Percentiles rank a stretch among this genome's conserved stretches.
phyloP scores from a whole-genome alignment of 2,888 invertebrate genomes.

The Drosophila vallismaia region DNA sequence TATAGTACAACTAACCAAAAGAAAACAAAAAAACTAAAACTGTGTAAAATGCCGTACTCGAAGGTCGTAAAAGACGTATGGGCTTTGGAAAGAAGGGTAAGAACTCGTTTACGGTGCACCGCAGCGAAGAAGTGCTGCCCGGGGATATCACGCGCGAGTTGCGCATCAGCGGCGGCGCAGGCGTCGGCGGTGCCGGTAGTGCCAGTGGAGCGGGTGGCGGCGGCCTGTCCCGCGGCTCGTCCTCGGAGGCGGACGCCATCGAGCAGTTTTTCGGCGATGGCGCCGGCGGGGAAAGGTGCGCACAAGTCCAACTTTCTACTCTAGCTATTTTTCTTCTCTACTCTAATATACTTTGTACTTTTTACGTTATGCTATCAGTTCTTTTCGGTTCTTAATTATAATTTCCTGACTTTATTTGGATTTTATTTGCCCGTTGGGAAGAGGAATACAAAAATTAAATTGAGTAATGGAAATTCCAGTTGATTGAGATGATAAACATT shows the following conservation, averaged over 20 bases:
- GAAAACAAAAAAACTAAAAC: conserved; percentile 41
- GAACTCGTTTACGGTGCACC: conserved; percentile 98
- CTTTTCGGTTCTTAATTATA: conserved; percentile 47
- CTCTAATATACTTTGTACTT: conserved; percentile 29
- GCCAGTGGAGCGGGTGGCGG: conserved; percentile 81
- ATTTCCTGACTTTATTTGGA: conserved; percentile 36
- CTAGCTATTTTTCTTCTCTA: conserved; percentile 48
- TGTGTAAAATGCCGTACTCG: conserved; percentile 68
- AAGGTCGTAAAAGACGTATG: conserved; percentile 96
- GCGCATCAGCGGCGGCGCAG: conserved; percentile 75
- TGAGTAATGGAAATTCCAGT: conserved; percentile 18
- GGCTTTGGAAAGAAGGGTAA: conserved; percentile 97
- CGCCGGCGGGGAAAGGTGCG: conserved; percentile 90
- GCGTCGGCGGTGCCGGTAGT: conserved; percentile 75
- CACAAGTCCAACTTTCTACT: conserved; percentile 63
- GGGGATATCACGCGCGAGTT: conserved; percentile 86
- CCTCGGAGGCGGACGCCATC: conserved; percentile 97
- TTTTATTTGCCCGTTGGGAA: conserved; percentile 46
- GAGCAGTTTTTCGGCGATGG: conserved; percentile 89
- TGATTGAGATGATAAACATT: conserved; percentile 73
- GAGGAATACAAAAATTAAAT: conserved; percentile 31
- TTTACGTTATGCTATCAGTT: conserved; percentile 56
- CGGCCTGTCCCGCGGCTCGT: conserved; percentile 90
- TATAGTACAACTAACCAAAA: conserved; percentile 19
- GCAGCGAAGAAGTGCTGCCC: conserved; percentile 98